Percentiles rank a stretch among this genome's conserved stretches.
Conservation (phyloP, 2,113 vertebrate genomes). For the Gopherus evgoodei region DNA sequence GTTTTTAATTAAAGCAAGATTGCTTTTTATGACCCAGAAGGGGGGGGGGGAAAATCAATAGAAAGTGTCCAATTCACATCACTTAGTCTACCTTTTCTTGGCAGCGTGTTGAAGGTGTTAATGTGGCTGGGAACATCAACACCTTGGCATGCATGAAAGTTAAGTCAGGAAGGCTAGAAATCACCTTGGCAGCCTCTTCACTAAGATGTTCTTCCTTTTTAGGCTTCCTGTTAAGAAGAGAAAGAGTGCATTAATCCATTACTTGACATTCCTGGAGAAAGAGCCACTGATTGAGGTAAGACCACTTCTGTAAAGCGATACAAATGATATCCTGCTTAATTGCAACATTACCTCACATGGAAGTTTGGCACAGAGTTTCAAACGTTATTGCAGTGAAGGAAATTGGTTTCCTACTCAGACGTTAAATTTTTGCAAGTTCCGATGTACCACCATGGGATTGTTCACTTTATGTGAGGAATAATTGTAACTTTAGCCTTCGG, state of each 20-base stretch:
- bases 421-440: background rate
- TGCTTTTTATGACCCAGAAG: conserved; percentile 72
- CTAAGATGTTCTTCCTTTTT: conserved; percentile 94
- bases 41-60: conserved; percentile 66
- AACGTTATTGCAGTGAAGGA: background rate
- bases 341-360: background rate
- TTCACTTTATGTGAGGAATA: background rate
- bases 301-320: conserved; percentile 30
- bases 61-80: conserved; percentile 74
- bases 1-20: conserved; percentile 80
- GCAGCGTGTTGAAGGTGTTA: conserved; percentile 87
- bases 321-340: conserved; percentile 27
- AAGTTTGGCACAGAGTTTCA: conserved; percentile 11
- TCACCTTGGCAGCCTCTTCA: conserved; percentile 90
- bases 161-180: conserved; percentile 89
- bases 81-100: conserved; percentile 80
- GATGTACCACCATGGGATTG: background rate
- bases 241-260: conserved; percentile 50
- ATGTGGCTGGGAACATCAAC: conserved; percentile 92
- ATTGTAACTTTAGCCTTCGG: background rate
- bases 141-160: conserved; percentile 96
- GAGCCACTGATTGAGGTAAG: conserved; percentile 5
- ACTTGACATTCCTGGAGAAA: conserved; percentile 7
- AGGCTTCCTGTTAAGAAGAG: conserved; percentile 84
- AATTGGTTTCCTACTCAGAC: background rate